phyloP scores from a whole-genome alignment of 2,888 invertebrate genomes.

The Theretra japonica region DNA sequence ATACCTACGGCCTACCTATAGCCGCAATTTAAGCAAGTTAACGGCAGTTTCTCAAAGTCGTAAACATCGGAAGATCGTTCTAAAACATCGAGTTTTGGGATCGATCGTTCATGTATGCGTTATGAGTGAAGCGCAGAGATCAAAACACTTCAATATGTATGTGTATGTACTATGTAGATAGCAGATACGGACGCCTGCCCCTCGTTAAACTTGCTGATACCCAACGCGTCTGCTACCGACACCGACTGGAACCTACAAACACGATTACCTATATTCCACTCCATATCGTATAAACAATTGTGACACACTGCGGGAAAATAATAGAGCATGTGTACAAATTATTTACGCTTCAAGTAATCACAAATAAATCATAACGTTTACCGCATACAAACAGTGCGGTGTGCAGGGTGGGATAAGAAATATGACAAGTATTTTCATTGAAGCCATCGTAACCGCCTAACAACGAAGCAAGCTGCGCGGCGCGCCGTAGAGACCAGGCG shows the following conservation, averaged over 20 bases:
- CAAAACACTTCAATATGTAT: neutral
- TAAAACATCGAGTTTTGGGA: neutral
- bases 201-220: slow-evolving; percentile 23
- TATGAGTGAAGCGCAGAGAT: neutral
- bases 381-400: neutral
- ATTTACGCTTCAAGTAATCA: neutral
- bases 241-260: slow-evolving; percentile 20
- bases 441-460: neutral
- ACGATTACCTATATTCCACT: slow-evolving; percentile 22
- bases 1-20: too few relatives aligned
- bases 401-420: neutral
- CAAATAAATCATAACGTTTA: neutral
- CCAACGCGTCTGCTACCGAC: neutral
- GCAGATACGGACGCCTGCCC: slow-evolving; percentile 20
- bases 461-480: neutral
- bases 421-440: slow-evolving; percentile 2
- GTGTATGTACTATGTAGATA: too few relatives aligned
- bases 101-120: neutral
- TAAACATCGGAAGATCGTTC: neutral
- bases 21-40: neutral
- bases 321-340: neutral
- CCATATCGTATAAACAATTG: neutral
- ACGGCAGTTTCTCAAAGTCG: neutral
- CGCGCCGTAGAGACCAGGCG: neutral
- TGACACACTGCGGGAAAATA: slow-evolving; percentile 1